phyloP scores from a whole-genome alignment of 1,140 invertebrate species.

The Drosophila tropicalis region DNA sequence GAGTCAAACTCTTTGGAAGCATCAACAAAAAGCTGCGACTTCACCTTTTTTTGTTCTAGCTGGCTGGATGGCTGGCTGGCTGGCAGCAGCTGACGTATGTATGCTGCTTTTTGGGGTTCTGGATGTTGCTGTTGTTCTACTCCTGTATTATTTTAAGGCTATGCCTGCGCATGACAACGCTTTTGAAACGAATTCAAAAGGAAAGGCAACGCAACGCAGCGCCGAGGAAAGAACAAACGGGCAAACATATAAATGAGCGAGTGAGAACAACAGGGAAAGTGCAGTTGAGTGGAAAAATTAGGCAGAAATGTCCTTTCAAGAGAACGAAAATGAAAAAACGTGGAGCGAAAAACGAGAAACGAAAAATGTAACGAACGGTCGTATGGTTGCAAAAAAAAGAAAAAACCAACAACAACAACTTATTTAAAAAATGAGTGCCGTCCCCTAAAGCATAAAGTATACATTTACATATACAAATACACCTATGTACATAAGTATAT shows the following conservation, averaged over 20 bases:
- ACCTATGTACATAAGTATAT: neutral
- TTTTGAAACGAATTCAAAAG: slow-evolving; percentile 70
- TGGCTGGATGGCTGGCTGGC: neutral
- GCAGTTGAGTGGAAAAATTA: slow-evolving; percentile 80
- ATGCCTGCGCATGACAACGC: slow-evolving; percentile 67
- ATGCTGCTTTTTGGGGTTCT: slow-evolving; percentile 23
- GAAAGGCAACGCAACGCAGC: slow-evolving; percentile 32
- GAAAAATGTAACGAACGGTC: slow-evolving; percentile 24
- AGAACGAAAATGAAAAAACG: slow-evolving; percentile 35
- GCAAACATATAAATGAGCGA: slow-evolving; percentile 64
- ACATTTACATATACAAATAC: neutral
- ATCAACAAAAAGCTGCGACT: slow-evolving; percentile 16
- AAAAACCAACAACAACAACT: slow-evolving; percentile 26
- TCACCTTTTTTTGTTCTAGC: slow-evolving; percentile 10
- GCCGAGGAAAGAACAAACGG: slow-evolving; percentile 44
- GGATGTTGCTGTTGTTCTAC: slow-evolving; percentile 35
- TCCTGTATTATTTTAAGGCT: slow-evolving; percentile 53
- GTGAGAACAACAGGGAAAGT: slow-evolving; percentile 64
- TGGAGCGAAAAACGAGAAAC: slow-evolving; percentile 20
- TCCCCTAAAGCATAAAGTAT: slow-evolving; percentile 25
- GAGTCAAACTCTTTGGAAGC: slow-evolving; percentile 7
- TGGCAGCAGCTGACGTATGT: slow-evolving; percentile 33
- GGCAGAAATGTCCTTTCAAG: slow-evolving; percentile 67
- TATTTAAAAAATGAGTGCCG: slow-evolving; percentile 57
- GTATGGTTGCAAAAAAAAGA: slow-evolving; percentile 1